phyloP scores from a whole-genome alignment of 2,113 vertebrate species.

The Lota lota region DNA sequence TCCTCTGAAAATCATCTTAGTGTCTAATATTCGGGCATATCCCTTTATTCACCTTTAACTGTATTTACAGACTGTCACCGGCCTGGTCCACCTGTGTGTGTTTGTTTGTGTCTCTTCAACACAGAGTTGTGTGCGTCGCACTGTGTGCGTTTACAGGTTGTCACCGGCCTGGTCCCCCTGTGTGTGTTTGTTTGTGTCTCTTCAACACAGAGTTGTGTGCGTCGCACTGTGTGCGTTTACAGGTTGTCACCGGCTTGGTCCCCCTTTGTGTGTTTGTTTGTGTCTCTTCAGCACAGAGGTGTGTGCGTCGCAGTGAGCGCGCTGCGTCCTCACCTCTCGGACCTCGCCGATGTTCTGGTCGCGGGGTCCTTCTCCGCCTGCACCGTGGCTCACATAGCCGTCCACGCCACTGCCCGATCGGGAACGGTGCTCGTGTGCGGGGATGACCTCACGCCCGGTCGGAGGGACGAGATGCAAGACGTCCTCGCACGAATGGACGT shows the following conservation, averaged over 20 bases:
- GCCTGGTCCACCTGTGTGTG: background rate
- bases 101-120: conserved; percentile 65
- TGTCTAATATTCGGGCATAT: no score
- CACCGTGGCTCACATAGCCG: conserved; percentile 81
- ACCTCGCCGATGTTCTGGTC: conserved; percentile 77
- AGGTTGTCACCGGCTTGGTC: background rate
- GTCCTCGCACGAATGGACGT: conserved; percentile 76
- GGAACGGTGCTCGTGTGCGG: conserved; percentile 80
- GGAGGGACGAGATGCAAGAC: conserved; percentile 68
- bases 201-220: conserved; percentile 86
- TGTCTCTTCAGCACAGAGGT: conserved; percentile 80
- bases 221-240: conserved; percentile 78
- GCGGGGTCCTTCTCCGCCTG: conserved; percentile 78
- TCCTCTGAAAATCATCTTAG: no score
- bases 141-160: conserved; percentile 67
- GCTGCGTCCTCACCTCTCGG: conserved; percentile 74
- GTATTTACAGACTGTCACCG: background rate
- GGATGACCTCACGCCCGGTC: conserved; percentile 60
- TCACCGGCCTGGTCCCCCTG: background rate
- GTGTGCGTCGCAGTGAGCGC: conserved; percentile 82
- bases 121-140: conserved; percentile 85
- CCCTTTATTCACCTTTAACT: no score
- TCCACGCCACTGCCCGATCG: conserved; percentile 52
- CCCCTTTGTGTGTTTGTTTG: background rate
- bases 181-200: conserved; percentile 5